Conservation (phyloP, 2,888 invertebrate genomes). For the Drosophila gaucha region DNA sequence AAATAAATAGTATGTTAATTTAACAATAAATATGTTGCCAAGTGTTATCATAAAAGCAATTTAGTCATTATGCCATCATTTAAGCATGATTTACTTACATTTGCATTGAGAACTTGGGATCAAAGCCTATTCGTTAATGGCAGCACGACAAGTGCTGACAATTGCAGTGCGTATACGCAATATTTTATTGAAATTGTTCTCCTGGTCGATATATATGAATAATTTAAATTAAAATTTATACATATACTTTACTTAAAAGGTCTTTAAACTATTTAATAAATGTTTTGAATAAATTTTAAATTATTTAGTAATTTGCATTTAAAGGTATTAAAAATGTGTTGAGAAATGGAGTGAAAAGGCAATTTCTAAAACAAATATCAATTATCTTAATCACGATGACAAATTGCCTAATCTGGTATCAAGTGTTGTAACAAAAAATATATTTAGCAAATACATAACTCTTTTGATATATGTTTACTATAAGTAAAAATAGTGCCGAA, state of each 20-base stretch:
- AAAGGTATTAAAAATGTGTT: background rate
- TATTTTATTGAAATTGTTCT: conserved; percentile 1
- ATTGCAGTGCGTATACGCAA: conserved; percentile 6
- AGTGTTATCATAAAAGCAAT: background rate
- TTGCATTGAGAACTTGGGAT: conserved; percentile 7
- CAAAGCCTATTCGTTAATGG: conserved; percentile 6
- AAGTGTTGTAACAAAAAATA: no score
- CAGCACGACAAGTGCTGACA: no score
- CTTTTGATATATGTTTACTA: no score
- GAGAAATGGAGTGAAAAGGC: no score
- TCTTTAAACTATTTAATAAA: background rate
- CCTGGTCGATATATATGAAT: background rate
- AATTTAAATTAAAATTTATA: background rate
- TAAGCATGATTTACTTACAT: background rate
- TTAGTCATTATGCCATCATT: background rate
- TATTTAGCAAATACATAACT: no score
- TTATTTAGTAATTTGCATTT: background rate
- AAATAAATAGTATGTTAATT: no score
- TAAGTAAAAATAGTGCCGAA: no score
- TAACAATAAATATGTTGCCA: no score
- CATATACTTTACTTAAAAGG: background rate
- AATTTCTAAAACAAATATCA: no score
- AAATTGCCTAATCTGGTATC: no score
- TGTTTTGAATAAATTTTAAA: no score
- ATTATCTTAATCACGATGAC: no score